Percentiles rank a stretch among this genome's conserved stretches.
Evolutionary conservation across 2,113 vertebrate genomes (phyloP).

Genomic region (Pantherophis guttatus): DNA sequence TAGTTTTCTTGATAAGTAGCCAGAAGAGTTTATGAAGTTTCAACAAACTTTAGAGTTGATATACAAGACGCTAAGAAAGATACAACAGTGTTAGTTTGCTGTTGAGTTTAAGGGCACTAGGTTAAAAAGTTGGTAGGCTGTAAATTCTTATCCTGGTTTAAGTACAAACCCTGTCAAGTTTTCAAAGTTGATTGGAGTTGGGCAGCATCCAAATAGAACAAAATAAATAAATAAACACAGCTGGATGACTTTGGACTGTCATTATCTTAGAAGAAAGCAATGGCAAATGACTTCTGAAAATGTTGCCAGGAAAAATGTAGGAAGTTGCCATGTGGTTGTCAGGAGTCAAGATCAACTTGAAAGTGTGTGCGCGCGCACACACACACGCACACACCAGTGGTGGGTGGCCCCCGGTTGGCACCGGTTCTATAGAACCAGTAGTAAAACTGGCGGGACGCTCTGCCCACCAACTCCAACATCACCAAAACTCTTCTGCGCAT

Average conservation of each 20-base stretch:
- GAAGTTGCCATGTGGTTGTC: background rate
- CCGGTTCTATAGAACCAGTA: too few species aligned
- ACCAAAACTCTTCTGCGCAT: too few species aligned
- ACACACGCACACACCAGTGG: background rate
- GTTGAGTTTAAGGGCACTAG: background rate
- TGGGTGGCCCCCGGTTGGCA: too few species aligned
- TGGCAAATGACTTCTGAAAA: background rate
- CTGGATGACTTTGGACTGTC: background rate
- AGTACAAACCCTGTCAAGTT: background rate
- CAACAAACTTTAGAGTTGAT: background rate
- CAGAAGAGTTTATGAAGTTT: conserved; percentile 46
- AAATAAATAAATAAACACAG: background rate
- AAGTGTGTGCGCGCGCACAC: background rate
- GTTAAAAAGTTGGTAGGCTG: background rate
- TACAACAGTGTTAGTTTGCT: background rate
- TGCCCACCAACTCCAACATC: too few species aligned
- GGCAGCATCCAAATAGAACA: background rate
- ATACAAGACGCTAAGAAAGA: background rate
- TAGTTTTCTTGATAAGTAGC: conserved; percentile 44
- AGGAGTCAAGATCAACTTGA: background rate
- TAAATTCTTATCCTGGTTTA: background rate
- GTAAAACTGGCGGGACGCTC: too few species aligned
- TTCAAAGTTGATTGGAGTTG: background rate
- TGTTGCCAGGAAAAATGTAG: background rate
- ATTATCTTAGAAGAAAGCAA: background rate